Conservation (phyloP, 2,797 vertebrate genomes). For the Pseudopleuronectes americanus region DNA sequence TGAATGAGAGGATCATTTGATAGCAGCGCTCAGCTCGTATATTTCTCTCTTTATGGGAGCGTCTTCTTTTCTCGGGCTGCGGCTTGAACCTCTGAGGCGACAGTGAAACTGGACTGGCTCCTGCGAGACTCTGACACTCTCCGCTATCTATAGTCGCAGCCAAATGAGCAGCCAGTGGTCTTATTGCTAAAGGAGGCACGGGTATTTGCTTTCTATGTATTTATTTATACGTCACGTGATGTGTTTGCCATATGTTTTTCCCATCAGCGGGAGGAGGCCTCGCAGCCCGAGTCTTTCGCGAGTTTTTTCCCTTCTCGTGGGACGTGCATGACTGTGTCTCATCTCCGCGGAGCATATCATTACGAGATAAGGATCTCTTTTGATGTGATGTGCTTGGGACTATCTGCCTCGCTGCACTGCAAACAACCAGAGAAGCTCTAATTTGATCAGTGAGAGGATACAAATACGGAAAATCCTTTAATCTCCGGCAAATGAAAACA, state of each 20-base stretch:
- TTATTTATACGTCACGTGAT: constrained; percentile 9
- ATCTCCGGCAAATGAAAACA: constrained; percentile 79
- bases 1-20: constrained; percentile 74
- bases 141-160: constrained; percentile 64
- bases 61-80: constrained; percentile 44
- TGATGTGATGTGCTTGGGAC: constrained; percentile 72
- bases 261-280: constrained; percentile 12
- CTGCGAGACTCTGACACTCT: constrained; percentile 60
- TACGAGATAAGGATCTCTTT: constrained; percentile 65
- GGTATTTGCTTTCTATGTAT: neutral
- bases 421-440: constrained; percentile 64
- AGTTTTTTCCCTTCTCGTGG: constrained; percentile 32
- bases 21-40: constrained; percentile 59
- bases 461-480: constrained; percentile 77
- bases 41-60: constrained; percentile 64
- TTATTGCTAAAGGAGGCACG: constrained; percentile 47
- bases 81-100: constrained; percentile 59
- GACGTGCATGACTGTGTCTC: constrained; percentile 38
- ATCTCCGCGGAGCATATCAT: constrained; percentile 69
- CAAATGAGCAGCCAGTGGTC: constrained; percentile 55
- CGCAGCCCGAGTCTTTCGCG: constrained; percentile 24
- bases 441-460: constrained; percentile 75
- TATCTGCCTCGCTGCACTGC: constrained; percentile 40
- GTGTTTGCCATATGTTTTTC: constrained; percentile 37
- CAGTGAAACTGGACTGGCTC: constrained; percentile 69